Percentiles rank a stretch among this genome's conserved stretches.
phyloP scores from a whole-genome alignment of 2,888 invertebrate species.

The Ypsolopha scabrella region DNA sequence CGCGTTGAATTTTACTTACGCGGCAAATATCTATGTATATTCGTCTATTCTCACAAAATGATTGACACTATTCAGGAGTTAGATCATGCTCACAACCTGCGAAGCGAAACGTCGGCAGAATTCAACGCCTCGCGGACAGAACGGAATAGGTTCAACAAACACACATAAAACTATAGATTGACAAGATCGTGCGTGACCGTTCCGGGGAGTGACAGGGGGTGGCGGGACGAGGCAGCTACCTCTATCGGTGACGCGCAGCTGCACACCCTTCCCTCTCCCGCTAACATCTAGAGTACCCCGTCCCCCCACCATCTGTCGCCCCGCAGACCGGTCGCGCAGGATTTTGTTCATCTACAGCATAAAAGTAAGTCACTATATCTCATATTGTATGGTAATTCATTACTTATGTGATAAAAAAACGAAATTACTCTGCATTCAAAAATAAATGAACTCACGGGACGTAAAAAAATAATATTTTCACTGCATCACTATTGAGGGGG shows the following conservation, averaged over 20 bases:
- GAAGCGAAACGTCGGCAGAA: conserved; percentile 13
- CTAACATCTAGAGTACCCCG: too few species aligned
- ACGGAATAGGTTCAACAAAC: conserved; percentile 24
- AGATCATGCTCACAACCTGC: conserved; percentile 26
- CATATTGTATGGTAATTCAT: conserved; percentile 51
- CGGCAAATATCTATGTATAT: conserved; percentile 6
- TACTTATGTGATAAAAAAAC: conserved; percentile 41
- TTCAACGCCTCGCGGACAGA: conserved; percentile 19
- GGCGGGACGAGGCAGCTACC: too few species aligned
- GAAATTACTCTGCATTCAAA: conserved; percentile 35
- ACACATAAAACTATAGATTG: conserved; percentile 36
- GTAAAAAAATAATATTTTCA: conserved; percentile 41
- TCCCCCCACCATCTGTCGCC: too few species aligned
- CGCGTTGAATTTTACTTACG: conserved; percentile 21
- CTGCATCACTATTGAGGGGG: conserved; percentile 37
- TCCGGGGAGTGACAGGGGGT: too few species aligned
- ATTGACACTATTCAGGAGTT: background rate
- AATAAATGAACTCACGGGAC: conserved; percentile 32
- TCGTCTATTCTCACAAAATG: background rate
- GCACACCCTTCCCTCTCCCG: too few species aligned
- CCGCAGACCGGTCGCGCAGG: too few species aligned
- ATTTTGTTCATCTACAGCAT: conserved; percentile 11
- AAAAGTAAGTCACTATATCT: conserved; percentile 31
- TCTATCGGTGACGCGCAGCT: too few species aligned
- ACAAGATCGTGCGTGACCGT: too few species aligned